Evolutionary conservation across 2,888 invertebrate species (phyloP).

Genomic region (Lampropteryx suffumata): DNA sequence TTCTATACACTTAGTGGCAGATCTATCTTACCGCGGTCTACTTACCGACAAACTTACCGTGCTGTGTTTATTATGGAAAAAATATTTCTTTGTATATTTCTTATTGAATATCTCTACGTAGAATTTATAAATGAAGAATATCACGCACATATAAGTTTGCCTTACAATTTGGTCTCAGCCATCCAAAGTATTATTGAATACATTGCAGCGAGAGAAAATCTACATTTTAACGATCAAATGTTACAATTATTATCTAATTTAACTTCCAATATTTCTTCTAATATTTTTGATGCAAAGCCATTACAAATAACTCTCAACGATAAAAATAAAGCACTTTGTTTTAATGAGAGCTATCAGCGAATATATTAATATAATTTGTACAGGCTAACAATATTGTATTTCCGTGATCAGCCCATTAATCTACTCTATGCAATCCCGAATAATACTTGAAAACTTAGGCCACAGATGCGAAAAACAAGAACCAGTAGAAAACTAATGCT

Average conservation of each 20-base stretch:
- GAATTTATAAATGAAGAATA: neutral
- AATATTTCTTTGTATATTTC: neutral
- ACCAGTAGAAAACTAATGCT: conserved; percentile 39
- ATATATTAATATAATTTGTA: conserved; percentile 70
- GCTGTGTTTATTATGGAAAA: conserved; percentile 1
- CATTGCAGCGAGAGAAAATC: conserved; percentile 37
- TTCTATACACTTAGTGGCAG: conserved; percentile 54
- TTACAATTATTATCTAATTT: conserved; percentile 47
- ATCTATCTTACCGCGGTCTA: conserved; percentile 16
- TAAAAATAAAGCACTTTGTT: conserved; percentile 68
- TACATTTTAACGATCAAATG: conserved; percentile 38
- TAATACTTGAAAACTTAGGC: conserved; percentile 44
- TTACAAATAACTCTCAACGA: conserved; percentile 53
- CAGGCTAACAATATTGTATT: conserved; percentile 54
- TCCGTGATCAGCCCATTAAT: conserved; percentile 40
- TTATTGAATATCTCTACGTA: neutral
- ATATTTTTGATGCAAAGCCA: conserved; percentile 47
- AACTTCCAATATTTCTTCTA: conserved; percentile 33
- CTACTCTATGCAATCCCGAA: conserved; percentile 51
- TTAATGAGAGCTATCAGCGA: conserved; percentile 62
- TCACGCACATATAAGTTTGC: conserved; percentile 23
- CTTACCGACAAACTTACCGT: conserved; percentile 11
- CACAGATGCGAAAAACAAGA: conserved; percentile 33
- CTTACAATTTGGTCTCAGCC: conserved; percentile 47
- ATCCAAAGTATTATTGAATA: conserved; percentile 35